These are phyloP conservation scores for Panagrolaimus sp. DNA, from an alignment of 1,140 invertebrate genomes.

Conservation along the genomic window DNA sequence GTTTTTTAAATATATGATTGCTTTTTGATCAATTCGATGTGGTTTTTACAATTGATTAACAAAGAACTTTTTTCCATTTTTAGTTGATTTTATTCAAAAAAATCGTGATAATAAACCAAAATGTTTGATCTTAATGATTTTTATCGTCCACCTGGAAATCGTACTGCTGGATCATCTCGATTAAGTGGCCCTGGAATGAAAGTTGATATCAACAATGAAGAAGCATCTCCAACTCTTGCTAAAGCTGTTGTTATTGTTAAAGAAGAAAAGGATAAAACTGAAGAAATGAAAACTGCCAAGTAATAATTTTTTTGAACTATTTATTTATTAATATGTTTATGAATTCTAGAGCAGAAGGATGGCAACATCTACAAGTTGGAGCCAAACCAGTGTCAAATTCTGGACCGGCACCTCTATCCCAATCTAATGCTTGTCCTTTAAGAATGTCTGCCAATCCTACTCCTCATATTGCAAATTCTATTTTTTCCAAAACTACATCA, in stretches of 20 bases:
- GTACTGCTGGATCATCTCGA: neutral
- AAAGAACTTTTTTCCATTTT: no score
- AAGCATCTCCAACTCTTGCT: neutral
- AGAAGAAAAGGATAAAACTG: conserved; percentile 7
- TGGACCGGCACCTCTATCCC: neutral
- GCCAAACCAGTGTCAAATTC: neutral
- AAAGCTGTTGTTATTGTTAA: neutral
- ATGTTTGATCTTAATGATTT: conserved; percentile 15
- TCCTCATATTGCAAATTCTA: neutral
- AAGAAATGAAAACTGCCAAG: conserved; percentile 1
- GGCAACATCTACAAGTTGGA: neutral
- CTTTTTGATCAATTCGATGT: no score
- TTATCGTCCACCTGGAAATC: neutral
- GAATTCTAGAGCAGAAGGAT: neutral
- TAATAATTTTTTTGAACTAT: neutral
- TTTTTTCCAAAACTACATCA: neutral
- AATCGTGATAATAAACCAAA: no score
- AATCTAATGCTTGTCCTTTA: no score
- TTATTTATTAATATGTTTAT: no score
- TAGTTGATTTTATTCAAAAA: no score
- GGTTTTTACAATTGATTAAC: no score
- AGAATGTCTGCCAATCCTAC: no score
- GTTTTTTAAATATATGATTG: no score
- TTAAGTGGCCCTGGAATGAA: neutral
- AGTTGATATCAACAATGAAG: conserved; percentile 3